Conservation (phyloP, 2,888 invertebrate genomes). For the Habroteleia sp. region DNA sequence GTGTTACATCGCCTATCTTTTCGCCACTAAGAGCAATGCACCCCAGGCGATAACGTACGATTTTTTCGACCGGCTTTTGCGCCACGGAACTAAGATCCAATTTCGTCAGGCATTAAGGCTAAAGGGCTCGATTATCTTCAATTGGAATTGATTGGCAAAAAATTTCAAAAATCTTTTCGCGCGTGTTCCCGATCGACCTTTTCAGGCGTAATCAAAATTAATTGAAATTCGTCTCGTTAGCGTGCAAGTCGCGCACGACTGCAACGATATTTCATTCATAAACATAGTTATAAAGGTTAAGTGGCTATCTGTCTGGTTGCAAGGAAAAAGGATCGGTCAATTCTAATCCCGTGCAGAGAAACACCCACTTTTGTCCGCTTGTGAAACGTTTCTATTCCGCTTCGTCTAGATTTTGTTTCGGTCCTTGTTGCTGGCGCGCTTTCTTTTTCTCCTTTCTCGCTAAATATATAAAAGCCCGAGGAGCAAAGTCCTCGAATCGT, state of each 20-base stretch:
- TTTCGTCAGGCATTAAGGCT: conserved; percentile 2
- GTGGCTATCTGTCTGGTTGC: conserved; percentile 42
- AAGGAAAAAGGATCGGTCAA: conserved; percentile 39
- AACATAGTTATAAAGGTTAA: conserved; percentile 24
- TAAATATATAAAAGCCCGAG: conserved; percentile 50
- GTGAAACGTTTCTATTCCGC: conserved; percentile 42
- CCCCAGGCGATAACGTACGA: conserved; percentile 9
- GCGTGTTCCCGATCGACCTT: background rate
- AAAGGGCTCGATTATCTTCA: too few relatives aligned
- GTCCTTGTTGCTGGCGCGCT: conserved; percentile 2
- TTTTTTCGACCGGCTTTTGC: background rate
- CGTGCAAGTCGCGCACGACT: background rate
- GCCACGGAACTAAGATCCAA: conserved; percentile 10
- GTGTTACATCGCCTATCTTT: conserved; percentile 30
- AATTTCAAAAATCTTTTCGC: background rate
- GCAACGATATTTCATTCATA: conserved; percentile 37
- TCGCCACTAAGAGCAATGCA: conserved; percentile 22
- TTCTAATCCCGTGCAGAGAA: conserved; percentile 37
- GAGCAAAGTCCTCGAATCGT: conserved; percentile 59
- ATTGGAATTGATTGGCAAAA: background rate
- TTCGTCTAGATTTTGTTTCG: conserved; percentile 13
- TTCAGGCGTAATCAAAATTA: conserved; percentile 7
- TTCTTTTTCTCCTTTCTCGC: conserved; percentile 23
- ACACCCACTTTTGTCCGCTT: conserved; percentile 46
- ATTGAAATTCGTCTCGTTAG: conserved; percentile 28